These are phyloP conservation scores for Ctenomys sociabilis DNA, from an alignment of 2,113 vertebrate genomes.

Conservation along the genomic window DNA sequence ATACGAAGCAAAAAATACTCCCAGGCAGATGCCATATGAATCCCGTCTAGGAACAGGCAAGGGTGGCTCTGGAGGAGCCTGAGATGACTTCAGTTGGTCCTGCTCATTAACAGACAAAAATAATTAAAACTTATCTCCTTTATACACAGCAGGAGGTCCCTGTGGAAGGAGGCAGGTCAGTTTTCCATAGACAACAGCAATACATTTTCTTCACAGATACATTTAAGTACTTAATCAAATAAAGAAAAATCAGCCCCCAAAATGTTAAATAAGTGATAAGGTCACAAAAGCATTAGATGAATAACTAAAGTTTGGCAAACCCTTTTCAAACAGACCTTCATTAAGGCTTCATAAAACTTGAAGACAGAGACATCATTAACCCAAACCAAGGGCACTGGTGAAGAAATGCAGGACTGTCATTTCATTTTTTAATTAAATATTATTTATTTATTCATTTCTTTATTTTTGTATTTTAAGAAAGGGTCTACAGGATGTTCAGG, in stretches of 20 bases:
- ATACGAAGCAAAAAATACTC: neutral
- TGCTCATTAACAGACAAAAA: neutral
- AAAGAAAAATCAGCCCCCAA: neutral
- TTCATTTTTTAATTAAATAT: too few relatives aligned
- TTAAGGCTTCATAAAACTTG: neutral
- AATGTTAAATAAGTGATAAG: neutral
- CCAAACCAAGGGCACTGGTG: neutral
- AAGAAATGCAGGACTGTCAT: neutral
- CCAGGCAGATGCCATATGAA: fast-evolving
- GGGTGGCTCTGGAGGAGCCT: fast-evolving
- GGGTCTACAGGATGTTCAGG: too few relatives aligned
- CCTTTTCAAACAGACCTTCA: neutral
- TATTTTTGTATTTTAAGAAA: too few relatives aligned
- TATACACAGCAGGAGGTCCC: neutral
- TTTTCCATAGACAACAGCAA: neutral
- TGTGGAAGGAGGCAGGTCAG: neutral
- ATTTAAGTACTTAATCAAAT: neutral
- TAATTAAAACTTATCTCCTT: neutral
- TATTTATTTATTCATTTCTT: too few relatives aligned
- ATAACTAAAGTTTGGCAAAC: neutral
- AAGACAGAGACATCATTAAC: neutral
- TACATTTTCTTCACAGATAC: neutral
- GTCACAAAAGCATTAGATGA: neutral
- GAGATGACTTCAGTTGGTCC: neutral
- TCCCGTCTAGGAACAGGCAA: neutral